Evolutionary conservation across 2,113 vertebrate genomes (phyloP), one percentile per base, ranked within the genome.

Genomic region (Ranitomeya variabilis): DNA sequence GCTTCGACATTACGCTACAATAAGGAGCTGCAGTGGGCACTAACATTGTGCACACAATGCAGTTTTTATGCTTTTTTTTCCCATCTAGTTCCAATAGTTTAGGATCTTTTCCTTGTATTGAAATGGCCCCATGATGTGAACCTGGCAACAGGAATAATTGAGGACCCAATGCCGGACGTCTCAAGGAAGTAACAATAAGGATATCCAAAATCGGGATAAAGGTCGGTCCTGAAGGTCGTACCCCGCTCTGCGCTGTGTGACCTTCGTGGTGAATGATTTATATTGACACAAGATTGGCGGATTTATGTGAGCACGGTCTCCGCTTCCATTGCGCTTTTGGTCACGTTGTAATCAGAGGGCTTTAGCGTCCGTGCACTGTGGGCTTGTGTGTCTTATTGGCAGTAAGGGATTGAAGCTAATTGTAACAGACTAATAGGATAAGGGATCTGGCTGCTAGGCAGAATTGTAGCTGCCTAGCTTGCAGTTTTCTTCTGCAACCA

Each of bases 361-460:
- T 83, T 83, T 54, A 23, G 62, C 52, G 81, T 83, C 64, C n/a
- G 59, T 52, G 45, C 37, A 54, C 62, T 69, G 64, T 69, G 81
- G 45, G 67, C 64, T n/a, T 83, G 81, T 83, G 80, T 23, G 81
- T 69, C 62, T 83, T 83, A 83, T 83, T 85, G 83, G 83, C 66
- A 85, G 83, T 85, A 74, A 59, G 62, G 81, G 81, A 83, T 83
- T 83, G 83, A 85, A 74, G 83, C 83, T 85, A 85, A 85, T 85
- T 85, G 83, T 74, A 85, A 85, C 69, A 85, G 52, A 31, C 66
- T 85, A 85, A 85, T 85, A 85, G 83, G 83, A 85, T 74, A 74
- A 85, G 69, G 80, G 80, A 83, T 83, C 80, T 66, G 62, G 69
- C 67, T 85, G 67, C 69, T 85, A 71, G 83, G 69, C 69, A 85